Evolutionary conservation across 1,140 invertebrate genomes (phyloP).

Genomic region (Ceratina calcarata): DNA sequence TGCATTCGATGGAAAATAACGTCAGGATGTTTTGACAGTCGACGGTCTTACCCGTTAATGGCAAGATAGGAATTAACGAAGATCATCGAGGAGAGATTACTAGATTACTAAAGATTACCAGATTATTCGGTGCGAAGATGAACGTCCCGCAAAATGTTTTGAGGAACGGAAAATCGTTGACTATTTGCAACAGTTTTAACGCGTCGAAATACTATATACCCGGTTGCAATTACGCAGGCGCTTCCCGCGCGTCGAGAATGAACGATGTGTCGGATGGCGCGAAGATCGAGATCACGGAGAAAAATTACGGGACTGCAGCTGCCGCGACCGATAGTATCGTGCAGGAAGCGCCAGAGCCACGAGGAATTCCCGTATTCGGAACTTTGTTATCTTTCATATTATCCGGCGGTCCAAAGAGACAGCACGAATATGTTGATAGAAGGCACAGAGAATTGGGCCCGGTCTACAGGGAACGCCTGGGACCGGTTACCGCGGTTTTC

Average conservation of each 20-base stretch:
- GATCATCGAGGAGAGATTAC: no score
- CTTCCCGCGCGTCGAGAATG: neutral
- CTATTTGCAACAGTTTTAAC: neutral
- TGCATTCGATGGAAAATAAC: neutral
- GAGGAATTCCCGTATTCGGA: conserved; percentile 75
- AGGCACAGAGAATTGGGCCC: conserved; percentile 87
- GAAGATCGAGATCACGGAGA: neutral
- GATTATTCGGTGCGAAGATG: conserved; percentile 21
- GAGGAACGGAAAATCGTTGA: neutral
- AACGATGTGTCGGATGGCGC: neutral
- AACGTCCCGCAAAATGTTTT: conserved; percentile 15
- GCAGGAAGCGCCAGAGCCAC: conserved; percentile 71
- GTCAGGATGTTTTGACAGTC: neutral
- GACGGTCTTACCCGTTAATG: neutral
- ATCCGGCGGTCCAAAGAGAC: conserved; percentile 72
- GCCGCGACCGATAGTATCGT: neutral
- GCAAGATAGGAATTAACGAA: neutral
- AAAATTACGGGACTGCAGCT: neutral
- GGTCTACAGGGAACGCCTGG: conserved; percentile 87
- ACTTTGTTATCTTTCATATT: conserved; percentile 71
- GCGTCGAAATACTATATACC: neutral
- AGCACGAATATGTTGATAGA: conserved; percentile 88
- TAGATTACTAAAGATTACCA: no score
- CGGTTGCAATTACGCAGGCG: conserved; percentile 2
- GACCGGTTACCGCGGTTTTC: conserved; percentile 86